Base-by-base conservation (phyloP, 2,113 vertebrate genomes). In the Seriola quinqueradiata region DNA sequence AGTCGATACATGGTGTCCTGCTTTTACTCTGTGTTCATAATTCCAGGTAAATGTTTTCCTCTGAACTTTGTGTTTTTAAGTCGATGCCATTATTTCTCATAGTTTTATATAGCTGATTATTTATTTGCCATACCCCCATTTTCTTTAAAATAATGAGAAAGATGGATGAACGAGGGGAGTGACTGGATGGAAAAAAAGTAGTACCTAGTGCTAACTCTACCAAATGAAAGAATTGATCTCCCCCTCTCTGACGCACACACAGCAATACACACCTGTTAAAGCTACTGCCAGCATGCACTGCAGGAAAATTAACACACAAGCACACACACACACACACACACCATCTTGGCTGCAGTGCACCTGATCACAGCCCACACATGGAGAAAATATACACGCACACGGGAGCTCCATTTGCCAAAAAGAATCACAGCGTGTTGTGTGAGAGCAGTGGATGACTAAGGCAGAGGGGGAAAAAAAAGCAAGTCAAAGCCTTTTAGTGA, bases 311-410 rank as follows among this genome's bases (percentile, higher is more conserved):
- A 40, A 77, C 72, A 69, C 73, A 72, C n/a, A 59, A 34, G 68
- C 67, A 83, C 65, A 79, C 73, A 60, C 40, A 57, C 48, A 84
- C 28, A 76, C 58, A 28, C 50, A 63, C 81, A 81, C 76, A 75
- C 38, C 25, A 28, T 70, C 58, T 87, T 90, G 78, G 87, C 84
- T 65, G n/a, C 34, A 14, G 72, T 74, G 71, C 60, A 90, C 74
- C 88, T 89, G 87, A 87, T 89, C 83, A 77, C 75, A 90, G 75
- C 85, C 83, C 91, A 92, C 89, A 80, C 89, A 84, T 54, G 80
- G 79, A 82, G 75, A 88, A 87, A 89, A 90, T 83, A 89, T 85
- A 87, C 83, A 87, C 86, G 8, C 40, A 42, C 40, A 42, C 40
- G 9, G 84, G 25, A 58, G 70, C 55, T 69, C 50, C 44, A 65